Evolutionary conservation across 2,113 vertebrate genomes (phyloP), one percentile per base, ranked within the genome.

Genomic region (Heptranchias perlo): DNA sequence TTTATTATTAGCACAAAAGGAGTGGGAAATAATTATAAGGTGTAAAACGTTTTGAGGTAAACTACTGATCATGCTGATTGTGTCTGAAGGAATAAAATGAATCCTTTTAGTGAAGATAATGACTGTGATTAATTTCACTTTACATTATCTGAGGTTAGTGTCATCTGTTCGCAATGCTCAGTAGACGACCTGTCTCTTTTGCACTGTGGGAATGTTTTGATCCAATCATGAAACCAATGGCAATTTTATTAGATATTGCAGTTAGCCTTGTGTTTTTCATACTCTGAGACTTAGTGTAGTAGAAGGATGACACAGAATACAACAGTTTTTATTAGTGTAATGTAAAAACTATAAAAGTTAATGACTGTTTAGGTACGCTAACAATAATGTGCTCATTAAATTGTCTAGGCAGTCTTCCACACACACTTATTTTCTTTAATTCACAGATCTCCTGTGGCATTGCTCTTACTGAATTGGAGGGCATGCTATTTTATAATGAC

Each of bases 91-190:
- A 94, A 96, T 96, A 96, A 96, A 96, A 47, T 96, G 73, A 86
- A 93, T 69, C 92, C 35, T 69, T 67, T 94, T 91, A 96, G 94
- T 96, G 86, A 92, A 67, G 96, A 94, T 96, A 96, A 96, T 96
- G 96, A 96, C 89, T 69, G 93, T 96, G 96, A 96, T 96, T 96
- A 96, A 96, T 96, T 96, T 96, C 95, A 96, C 96, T 76, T 95
- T 95, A 69, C 94, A 69, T 95, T 95, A 67, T 95, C 94, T 52
- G 94, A 95, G 65, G 64, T 52, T 69, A 49, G 65, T 67, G 44
- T 47, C 65, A 52, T 95, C 62, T 49, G 62, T 31, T 49, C 28
- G 39, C 94, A 95, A 49, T 31, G 94, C 13, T 69, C 62, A 49
- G 94, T 67, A 31, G 44, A 16, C 31, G 94, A 69, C 65, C 94